Conservation (phyloP, 2,113 vertebrate genomes). For the Oryzias javanicus region DNA sequence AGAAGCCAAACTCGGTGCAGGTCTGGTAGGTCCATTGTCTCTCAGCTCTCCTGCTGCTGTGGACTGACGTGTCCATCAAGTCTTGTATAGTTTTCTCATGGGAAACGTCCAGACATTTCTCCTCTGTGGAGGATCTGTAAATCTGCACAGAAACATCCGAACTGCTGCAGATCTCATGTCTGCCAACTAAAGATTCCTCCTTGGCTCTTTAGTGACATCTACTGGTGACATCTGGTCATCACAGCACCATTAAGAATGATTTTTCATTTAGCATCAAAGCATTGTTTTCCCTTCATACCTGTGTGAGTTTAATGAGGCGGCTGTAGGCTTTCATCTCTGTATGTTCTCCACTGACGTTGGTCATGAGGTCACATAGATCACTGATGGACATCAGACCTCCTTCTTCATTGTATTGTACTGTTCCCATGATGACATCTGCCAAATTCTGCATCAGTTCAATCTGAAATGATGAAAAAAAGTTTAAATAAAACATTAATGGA, state of each 20-base stretch:
- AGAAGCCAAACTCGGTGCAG: conserved; percentile 87
- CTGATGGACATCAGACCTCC: conserved; percentile 59
- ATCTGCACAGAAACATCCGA: conserved; percentile 51
- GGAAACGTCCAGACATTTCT: conserved; percentile 75
- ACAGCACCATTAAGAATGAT: background rate
- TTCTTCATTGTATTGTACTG: conserved; percentile 83
- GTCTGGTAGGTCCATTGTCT: conserved; percentile 87
- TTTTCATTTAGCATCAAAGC: background rate
- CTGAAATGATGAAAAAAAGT: background rate
- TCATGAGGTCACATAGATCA: conserved; percentile 76
- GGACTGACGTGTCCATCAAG: conserved; percentile 63
- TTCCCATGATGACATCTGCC: conserved; percentile 79
- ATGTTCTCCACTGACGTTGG: conserved; percentile 36
- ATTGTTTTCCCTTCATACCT: conserved; percentile 52
- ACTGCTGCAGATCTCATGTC: background rate
- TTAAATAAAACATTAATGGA: too few relatives aligned
- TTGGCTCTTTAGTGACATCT: conserved; percentile 40
- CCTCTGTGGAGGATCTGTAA: conserved; percentile 49
- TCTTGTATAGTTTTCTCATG: conserved; percentile 58
- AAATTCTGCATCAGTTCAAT: conserved; percentile 74
- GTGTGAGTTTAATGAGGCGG: conserved; percentile 60
- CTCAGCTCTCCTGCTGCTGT: conserved; percentile 19
- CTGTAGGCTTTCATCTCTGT: conserved; percentile 42
- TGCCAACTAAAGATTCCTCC: background rate
- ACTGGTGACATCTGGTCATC: conserved; percentile 17